Conservation (phyloP, 1,140 invertebrate species). For the Piezodorus guildinii region DNA sequence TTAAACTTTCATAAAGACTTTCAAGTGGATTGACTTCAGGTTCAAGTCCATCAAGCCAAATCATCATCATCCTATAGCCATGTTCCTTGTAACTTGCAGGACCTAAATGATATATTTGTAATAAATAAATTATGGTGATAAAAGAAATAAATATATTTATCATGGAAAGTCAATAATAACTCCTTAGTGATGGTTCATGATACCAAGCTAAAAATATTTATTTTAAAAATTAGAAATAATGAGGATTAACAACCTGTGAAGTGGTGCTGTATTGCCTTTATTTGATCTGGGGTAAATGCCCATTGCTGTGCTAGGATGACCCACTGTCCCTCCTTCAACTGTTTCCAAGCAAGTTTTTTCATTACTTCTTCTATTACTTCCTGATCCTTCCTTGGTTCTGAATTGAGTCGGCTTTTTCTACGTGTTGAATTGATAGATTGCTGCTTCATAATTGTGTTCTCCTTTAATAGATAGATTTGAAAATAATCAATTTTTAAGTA, state of each 20-base stretch:
- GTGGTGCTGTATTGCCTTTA: constrained; percentile 61
- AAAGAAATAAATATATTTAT: constrained; percentile 2
- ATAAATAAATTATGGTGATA: not conserved
- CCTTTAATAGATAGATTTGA: not conserved
- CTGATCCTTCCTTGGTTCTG: not conserved
- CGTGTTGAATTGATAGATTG: constrained; percentile 6
- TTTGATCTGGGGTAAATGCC: constrained; percentile 60
- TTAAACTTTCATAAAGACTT: constrained; percentile 52
- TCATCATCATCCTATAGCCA: constrained; percentile 54
- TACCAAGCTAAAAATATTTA: not conserved
- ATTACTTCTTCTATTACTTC: constrained; percentile 36
- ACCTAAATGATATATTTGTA: constrained; percentile 37
- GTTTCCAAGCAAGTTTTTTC: constrained; percentile 57
- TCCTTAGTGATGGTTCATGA: not conserved
- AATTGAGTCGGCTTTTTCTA: constrained; percentile 11
- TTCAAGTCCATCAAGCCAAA: constrained; percentile 54
- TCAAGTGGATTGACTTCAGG: constrained; percentile 47
- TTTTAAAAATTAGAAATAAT: not conserved
- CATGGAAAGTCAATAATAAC: not conserved
- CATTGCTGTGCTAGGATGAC: constrained; percentile 55
- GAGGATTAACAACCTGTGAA: constrained; percentile 47
- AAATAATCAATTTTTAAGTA: not conserved
- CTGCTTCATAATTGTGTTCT: not conserved
- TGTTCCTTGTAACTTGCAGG: constrained; percentile 63
- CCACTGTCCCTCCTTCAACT: constrained; percentile 54